Conservation (phyloP, 1,140 invertebrate species). For the Hetaerina americana region DNA sequence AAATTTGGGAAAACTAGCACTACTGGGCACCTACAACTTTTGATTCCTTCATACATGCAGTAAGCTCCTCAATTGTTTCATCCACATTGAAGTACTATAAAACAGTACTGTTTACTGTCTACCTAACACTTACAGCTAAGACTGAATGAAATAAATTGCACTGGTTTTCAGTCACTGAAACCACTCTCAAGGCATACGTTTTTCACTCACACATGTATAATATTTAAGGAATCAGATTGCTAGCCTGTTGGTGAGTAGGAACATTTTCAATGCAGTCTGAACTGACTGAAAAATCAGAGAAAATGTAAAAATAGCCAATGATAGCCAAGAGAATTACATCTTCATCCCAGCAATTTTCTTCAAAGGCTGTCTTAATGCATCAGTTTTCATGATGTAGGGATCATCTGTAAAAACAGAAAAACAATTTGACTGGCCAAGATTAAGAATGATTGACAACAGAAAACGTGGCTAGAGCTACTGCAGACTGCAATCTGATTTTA, state of each 20-base stretch:
- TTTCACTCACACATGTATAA: slow-evolving; percentile 12
- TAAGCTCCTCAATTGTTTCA: slow-evolving; percentile 12
- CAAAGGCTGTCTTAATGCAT: slow-evolving; percentile 6
- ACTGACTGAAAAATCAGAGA: slow-evolving; percentile 4
- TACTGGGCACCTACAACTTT: slow-evolving; percentile 6
- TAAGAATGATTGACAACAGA: slow-evolving; percentile 2
- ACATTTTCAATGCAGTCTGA: background rate
- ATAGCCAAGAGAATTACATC: slow-evolving; percentile 1
- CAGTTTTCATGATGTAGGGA: slow-evolving; percentile 8
- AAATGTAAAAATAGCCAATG: background rate
- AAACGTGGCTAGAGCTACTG: background rate
- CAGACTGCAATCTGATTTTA: slow-evolving; percentile 16
- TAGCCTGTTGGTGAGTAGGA: slow-evolving; percentile 8
- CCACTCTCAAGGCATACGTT: slow-evolving; percentile 4
- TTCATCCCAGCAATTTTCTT: slow-evolving; percentile 7
- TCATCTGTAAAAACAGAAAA: slow-evolving; percentile 8
- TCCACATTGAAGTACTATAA: slow-evolving; percentile 2
- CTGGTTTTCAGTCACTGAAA: slow-evolving; percentile 13
- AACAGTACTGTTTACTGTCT: background rate
- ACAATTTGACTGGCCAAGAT: slow-evolving; percentile 7
- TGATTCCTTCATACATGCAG: slow-evolving; percentile 8
- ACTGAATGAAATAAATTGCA: slow-evolving; percentile 10
- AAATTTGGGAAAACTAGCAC: background rate
- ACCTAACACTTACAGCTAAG: background rate
- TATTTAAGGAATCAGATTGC: slow-evolving; percentile 15